Percentiles rank a stretch among this genome's conserved stretches.
Conservation (phyloP, 2,113 vertebrate genomes). For the Catagonus wagneri region DNA sequence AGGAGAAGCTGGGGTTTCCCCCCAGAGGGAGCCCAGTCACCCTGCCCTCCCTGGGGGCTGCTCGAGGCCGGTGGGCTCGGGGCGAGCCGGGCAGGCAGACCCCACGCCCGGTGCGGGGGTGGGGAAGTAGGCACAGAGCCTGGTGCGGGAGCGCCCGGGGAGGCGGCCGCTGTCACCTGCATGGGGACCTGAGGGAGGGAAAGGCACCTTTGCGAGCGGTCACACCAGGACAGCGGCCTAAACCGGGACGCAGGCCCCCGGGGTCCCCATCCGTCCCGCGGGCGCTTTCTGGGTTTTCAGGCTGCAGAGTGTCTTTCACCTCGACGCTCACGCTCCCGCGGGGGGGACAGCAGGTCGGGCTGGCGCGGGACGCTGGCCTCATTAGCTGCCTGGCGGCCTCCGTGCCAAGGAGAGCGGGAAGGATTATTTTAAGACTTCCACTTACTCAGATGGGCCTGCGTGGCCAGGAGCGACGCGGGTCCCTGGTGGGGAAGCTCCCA, state of each 20-base stretch:
- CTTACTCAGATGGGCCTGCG: neutral
- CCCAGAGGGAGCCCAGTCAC: no score
- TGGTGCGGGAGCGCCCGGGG: accelerated
- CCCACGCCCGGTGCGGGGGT: no score
- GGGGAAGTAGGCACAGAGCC: neutral
- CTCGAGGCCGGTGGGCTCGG: accelerated
- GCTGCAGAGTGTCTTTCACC: neutral
- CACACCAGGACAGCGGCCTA: neutral
- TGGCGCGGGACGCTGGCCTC: neutral
- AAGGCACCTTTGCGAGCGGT: neutral
- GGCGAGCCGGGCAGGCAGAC: neutral
- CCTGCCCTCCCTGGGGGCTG: neutral
- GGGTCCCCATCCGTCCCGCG: neutral
- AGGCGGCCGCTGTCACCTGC: neutral
- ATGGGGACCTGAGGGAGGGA: neutral
- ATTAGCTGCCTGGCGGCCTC: conserved; percentile 51
- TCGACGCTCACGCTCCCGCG: neutral
- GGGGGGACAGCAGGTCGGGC: neutral
- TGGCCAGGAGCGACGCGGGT: neutral
- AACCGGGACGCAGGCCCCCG: conserved; percentile 26
- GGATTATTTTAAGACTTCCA: conserved; percentile 52
- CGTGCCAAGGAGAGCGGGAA: accelerated
- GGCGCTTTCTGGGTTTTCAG: conserved; percentile 79
- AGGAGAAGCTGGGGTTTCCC: no score
- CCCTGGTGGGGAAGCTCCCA: neutral